phyloP scores from a whole-genome alignment of 2,797 vertebrate genomes.

The Rhinoraja longicauda region DNA sequence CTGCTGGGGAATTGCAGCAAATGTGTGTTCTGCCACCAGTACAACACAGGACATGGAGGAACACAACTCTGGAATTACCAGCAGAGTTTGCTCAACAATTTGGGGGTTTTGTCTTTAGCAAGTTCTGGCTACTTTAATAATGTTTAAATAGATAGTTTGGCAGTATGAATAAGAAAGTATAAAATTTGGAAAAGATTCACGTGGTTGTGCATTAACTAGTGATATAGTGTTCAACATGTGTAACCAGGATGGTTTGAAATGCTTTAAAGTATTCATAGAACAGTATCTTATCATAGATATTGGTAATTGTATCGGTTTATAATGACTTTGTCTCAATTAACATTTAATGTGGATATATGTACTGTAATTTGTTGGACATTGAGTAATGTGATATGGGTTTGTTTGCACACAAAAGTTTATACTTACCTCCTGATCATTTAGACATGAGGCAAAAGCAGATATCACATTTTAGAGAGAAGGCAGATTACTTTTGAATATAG shows the following conservation, averaged over 20 bases:
- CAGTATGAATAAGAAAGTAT: neutral
- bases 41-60: too few species aligned
- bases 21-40: too few species aligned
- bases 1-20: too few species aligned
- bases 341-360: neutral
- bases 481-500: neutral
- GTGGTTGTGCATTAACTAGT: neutral
- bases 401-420: neutral
- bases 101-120: too few species aligned
- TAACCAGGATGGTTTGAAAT: neutral
- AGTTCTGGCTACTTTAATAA: neutral
- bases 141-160: neutral
- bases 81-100: too few species aligned
- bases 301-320: neutral
- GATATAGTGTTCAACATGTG: neutral
- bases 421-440: neutral
- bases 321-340: neutral
- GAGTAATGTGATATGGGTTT: neutral
- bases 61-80: too few species aligned
- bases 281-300: neutral
- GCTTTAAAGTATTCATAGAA: neutral
- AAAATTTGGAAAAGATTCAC: neutral
- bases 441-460: neutral
- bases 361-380: neutral
- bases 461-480: neutral